Conservation (phyloP, 2,888 invertebrate species). For the Phytoseiulus persimilis region DNA sequence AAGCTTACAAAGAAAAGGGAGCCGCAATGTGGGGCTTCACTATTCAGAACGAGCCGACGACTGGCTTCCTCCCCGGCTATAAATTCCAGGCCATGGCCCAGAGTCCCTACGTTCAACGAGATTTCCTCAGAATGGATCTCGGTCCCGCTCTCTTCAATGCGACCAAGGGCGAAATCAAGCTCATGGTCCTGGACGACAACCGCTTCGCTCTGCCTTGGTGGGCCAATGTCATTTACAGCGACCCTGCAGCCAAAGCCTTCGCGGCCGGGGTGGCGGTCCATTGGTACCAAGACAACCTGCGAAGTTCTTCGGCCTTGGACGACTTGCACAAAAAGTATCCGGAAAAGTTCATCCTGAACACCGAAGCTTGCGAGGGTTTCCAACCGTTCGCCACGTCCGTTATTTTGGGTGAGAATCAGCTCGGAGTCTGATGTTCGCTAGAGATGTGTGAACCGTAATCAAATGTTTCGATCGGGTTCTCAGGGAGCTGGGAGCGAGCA, state of each 20-base stretch:
- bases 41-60: constrained; percentile 74
- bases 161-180: constrained; percentile 56
- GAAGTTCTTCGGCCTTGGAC: constrained; percentile 17
- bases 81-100: constrained; percentile 14
- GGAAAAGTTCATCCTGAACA: constrained; percentile 64
- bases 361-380: constrained; percentile 68
- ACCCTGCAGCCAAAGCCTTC: constrained; percentile 55
- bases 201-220: constrained; percentile 52
- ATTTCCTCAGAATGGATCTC: constrained; percentile 64
- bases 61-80: constrained; percentile 48
- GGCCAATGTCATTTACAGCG: constrained; percentile 46
- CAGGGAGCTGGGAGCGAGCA: constrained; percentile 67
- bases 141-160: constrained; percentile 63
- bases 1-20: constrained; percentile 63
- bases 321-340: constrained; percentile 59
- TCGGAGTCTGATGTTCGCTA: too few relatives aligned
- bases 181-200: constrained; percentile 65
- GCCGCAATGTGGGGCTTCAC: constrained; percentile 67
- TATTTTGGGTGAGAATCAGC: constrained; percentile 42
- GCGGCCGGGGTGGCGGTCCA: constrained; percentile 43
- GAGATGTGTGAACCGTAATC: too few relatives aligned
- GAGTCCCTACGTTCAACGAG: constrained; percentile 52
- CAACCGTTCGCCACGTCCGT: constrained; percentile 43
- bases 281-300: constrained; percentile 29
- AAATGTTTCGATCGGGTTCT: background rate